Evolutionary conservation across 2,113 vertebrate genomes (phyloP).

Genomic region (Ciconia stormi): DNA sequence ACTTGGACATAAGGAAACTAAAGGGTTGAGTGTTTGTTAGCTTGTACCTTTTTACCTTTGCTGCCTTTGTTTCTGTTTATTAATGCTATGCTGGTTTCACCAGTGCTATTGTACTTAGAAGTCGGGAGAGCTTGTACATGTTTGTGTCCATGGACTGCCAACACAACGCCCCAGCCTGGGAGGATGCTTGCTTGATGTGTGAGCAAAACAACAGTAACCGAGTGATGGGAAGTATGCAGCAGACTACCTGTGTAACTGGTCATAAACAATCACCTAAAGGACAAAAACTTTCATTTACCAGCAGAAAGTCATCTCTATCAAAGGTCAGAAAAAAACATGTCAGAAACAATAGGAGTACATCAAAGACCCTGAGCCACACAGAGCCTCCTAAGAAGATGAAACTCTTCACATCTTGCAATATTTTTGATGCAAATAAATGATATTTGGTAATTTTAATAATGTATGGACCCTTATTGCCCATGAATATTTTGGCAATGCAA

Average conservation of each 20-base stretch:
- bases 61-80: not conserved
- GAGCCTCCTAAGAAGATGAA: not conserved
- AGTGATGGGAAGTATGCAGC: not conserved
- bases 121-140: accelerated
- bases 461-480: not conserved
- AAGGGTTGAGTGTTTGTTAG: not conserved
- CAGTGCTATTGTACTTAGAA: not conserved
- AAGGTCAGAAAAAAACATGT: not conserved
- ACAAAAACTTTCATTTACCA: not conserved
- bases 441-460: not conserved
- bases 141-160: not conserved
- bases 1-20: not conserved
- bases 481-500: not conserved
- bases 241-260: not conserved
- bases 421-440: not conserved
- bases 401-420: not conserved
- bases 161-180: not conserved
- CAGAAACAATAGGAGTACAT: not conserved
- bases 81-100: not conserved
- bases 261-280: not conserved
- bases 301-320: not conserved
- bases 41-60: not conserved
- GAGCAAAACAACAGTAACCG: not conserved
- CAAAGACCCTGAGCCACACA: not conserved
- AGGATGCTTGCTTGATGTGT: not conserved